phyloP scores from a whole-genome alignment of 2,113 vertebrate species.

The Nettapus auritus region DNA sequence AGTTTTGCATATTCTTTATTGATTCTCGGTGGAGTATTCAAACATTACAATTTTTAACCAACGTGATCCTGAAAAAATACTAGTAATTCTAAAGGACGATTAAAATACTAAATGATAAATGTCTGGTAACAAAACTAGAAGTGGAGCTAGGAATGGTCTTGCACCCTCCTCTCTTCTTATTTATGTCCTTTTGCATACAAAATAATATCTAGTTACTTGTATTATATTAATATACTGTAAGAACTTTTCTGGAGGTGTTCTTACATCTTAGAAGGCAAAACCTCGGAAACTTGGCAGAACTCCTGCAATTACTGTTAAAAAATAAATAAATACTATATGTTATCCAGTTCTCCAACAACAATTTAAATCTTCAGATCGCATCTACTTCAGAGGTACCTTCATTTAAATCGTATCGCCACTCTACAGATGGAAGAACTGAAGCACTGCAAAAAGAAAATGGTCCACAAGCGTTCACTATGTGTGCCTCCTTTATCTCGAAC shows the following conservation, averaged over 20 bases:
- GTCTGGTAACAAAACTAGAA: not conserved
- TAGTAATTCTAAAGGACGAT: not conserved
- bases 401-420: not conserved
- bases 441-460: not conserved
- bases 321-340: not conserved
- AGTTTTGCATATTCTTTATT: not conserved
- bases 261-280: not conserved
- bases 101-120: not conserved
- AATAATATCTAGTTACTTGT: not conserved
- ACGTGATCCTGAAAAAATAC: not conserved
- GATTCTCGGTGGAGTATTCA: not conserved
- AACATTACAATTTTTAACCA: not conserved
- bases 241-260: not conserved
- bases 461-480: not conserved
- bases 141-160: not conserved
- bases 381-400: not conserved
- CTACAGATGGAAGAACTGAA: not conserved
- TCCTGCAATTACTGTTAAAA: not conserved
- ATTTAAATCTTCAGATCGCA: not conserved
- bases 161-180: not conserved
- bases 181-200: not conserved
- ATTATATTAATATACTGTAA: not conserved
- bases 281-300: not conserved
- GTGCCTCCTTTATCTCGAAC: rapidly evolving
- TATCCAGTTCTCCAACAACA: not conserved